Conservation (phyloP, 2,113 vertebrate species). For the Nicator chloris region DNA sequence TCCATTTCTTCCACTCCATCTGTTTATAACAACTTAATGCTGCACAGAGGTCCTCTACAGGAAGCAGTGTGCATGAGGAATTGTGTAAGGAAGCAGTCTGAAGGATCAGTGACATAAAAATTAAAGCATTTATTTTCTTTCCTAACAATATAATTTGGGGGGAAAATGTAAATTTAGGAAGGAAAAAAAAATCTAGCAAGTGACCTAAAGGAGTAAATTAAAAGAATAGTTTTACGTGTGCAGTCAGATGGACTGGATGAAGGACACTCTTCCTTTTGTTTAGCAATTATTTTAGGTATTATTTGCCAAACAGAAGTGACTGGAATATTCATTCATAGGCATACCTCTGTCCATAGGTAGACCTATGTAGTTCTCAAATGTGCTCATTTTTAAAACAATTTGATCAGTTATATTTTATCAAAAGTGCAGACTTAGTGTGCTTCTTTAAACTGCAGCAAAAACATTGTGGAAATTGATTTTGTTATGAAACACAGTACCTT, state of each 20-base stretch:
- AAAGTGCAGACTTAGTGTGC: slow-evolving; percentile 19
- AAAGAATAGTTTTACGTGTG: not conserved
- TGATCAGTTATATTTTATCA: not conserved
- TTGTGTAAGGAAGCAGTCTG: not conserved
- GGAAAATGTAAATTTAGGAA: not conserved
- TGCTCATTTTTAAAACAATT: slow-evolving; percentile 27
- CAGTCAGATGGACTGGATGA: not conserved
- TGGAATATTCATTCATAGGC: not conserved
- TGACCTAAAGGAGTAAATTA: not conserved
- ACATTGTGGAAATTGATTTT: slow-evolving; percentile 56
- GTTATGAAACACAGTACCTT: slow-evolving; percentile 39
- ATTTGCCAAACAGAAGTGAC: not conserved
- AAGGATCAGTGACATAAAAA: not conserved
- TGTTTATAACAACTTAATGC: not conserved
- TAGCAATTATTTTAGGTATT: not conserved
- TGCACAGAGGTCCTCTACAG: not conserved
- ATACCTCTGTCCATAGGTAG: not conserved
- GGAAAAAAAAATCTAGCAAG: not conserved
- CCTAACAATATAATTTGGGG: not conserved
- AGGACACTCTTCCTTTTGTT: not conserved
- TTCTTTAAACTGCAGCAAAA: slow-evolving; percentile 46
- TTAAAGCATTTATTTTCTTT: not conserved
- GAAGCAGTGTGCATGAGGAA: not conserved
- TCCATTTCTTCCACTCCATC: not conserved
- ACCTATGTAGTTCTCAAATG: not conserved